These are phyloP conservation scores for Ceratina calcarata DNA, from an alignment of 1,140 invertebrate genomes.

Conservation along the genomic window DNA sequence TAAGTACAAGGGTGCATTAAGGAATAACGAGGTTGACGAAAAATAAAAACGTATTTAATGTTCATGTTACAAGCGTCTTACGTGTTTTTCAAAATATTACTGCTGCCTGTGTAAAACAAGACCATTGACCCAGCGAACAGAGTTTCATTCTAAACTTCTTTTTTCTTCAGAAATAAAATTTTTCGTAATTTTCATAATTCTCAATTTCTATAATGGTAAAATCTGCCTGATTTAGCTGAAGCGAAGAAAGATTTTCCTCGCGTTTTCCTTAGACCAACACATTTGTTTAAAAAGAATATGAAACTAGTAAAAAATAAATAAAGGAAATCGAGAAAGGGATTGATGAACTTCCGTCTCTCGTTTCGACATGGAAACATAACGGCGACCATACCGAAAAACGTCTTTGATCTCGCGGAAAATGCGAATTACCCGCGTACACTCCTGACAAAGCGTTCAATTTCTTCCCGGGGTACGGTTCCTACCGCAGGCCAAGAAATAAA, in stretches of 20 bases:
- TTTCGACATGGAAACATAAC: not conserved
- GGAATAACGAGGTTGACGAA: not conserved
- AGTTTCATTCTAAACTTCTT: too few relatives aligned
- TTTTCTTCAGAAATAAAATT: too few relatives aligned
- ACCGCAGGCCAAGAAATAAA: conserved; percentile 47
- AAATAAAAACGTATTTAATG: not conserved
- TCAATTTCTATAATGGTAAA: too few relatives aligned
- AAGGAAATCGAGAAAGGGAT: too few relatives aligned
- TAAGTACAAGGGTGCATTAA: not conserved
- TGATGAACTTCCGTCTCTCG: too few relatives aligned
- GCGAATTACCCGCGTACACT: conserved; percentile 24
- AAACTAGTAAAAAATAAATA: too few relatives aligned
- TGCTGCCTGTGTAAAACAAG: not conserved
- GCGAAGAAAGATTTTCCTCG: too few relatives aligned
- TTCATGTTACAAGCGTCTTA: not conserved
- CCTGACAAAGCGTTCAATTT: conserved; percentile 18
- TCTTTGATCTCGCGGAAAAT: conserved; percentile 27
- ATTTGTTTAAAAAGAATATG: too few relatives aligned
- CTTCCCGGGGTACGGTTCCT: not conserved
- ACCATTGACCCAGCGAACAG: too few relatives aligned
- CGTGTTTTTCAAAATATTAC: not conserved
- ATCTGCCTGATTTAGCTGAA: too few relatives aligned
- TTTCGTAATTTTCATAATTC: too few relatives aligned
- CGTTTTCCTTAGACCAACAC: too few relatives aligned
- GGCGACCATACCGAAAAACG: not conserved